Base-by-base conservation (phyloP, 2,888 invertebrate genomes). In the Chelonus formosanus region DNA sequence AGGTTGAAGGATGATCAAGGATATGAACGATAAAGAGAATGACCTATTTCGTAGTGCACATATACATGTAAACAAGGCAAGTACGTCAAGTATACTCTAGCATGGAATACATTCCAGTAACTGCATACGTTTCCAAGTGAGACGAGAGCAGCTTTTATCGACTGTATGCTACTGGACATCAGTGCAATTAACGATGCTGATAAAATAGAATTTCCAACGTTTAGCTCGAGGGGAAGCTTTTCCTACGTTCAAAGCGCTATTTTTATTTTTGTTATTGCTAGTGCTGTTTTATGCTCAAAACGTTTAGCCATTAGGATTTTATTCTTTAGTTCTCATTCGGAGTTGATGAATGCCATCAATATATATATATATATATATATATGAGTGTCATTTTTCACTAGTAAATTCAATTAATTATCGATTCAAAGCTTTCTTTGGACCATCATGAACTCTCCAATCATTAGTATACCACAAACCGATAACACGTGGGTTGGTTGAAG, bases 21-120 rank as follows among this genome's bases (percentile, higher is more conserved):
- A 65, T 74, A 75, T 71, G 70, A 73, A 73, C 72, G 73, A 72
- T 78, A 80, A 79, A 78, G 77, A 78, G 76, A 74, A 71, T 76
- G 78, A 80, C 79, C 80, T 67, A 77, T 65, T 75, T 78, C 72
- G 55, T 63, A 35, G 59, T n/a, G 40, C 47, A 34, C 53, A 60
- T 59, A 55, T 58, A 34, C 53, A 60, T 59, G 57, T 60, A 55
- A 31, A 52, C 43, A 54, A 48, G 64, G 20, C 6, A 40, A 40
- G 56, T 43, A 63, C 44, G n/a, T 65, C 44, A 43, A 35, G 48
- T 44, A 57, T 63, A 69, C 44, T 48, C 55, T 52, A 64, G 34
- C 20, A 56, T 34, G 47, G 31, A 50, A 59, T 35, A 60, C 43
- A 57, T 60, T 59, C 50, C 63, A 61, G 47, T 48, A 45, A 43